Evolutionary conservation across 2,113 vertebrate species (phyloP).

Genomic region (Lophura nycthemera): DNA sequence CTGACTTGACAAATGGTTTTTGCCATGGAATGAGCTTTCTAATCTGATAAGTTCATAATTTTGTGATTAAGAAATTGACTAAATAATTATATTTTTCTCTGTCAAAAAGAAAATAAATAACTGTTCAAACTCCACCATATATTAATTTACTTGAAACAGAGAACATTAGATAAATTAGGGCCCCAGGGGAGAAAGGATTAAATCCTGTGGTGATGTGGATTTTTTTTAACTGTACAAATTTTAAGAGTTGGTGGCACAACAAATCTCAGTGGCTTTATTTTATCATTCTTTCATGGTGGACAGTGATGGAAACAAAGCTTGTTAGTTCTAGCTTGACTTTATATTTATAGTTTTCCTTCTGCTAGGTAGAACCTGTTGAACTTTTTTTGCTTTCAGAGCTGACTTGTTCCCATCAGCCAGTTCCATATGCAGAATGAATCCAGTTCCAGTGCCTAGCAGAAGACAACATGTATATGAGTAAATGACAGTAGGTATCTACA

Average conservation of each 20-base stretch:
- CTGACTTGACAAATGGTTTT: neutral
- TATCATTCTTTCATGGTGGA: neutral
- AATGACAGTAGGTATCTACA: neutral
- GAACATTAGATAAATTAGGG: neutral
- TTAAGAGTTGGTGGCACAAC: neutral
- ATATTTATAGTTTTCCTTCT: neutral
- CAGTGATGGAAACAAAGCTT: neutral
- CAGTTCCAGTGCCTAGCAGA: neutral
- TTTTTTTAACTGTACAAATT: neutral
- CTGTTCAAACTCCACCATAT: neutral
- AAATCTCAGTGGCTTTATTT: neutral
- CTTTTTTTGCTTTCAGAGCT: neutral
- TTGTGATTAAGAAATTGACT: neutral
- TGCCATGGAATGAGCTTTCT: neutral
- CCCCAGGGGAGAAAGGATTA: neutral
- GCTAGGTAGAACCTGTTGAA: neutral
- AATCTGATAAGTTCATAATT: neutral
- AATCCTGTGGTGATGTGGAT: neutral
- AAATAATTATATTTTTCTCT: neutral
- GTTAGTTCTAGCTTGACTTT: neutral
- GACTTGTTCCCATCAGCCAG: neutral
- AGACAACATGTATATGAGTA: accelerated
- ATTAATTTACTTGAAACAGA: neutral
- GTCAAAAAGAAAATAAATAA: neutral
- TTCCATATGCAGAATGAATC: accelerated